These are phyloP conservation scores for Oikopleura vanhoeffeni DNA, from an alignment of 23 tunicate species.

Conservation along the genomic window DNA sequence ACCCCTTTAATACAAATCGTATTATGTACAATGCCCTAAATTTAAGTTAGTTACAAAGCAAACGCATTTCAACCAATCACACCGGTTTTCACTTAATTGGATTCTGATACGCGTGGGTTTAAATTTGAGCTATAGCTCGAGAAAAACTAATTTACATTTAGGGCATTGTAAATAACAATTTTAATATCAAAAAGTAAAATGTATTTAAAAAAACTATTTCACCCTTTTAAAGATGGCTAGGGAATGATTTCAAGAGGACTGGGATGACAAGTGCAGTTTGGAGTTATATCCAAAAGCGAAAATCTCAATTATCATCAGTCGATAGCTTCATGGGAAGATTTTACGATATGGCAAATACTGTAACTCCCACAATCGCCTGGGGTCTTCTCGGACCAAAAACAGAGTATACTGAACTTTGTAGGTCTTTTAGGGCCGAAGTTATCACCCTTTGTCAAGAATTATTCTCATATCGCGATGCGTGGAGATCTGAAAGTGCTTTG, in stretches of 20 bases:
- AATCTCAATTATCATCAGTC: background rate
- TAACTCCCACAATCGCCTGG: background rate
- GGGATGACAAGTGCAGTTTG: background rate
- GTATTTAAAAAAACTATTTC: too few relatives aligned
- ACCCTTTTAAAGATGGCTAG: background rate
- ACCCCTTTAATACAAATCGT: too few relatives aligned
- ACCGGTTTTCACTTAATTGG: too few relatives aligned
- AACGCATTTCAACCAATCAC: too few relatives aligned
- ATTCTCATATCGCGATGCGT: background rate
- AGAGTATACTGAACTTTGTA: background rate
- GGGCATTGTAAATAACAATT: too few relatives aligned
- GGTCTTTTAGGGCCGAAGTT: background rate
- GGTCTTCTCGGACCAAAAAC: background rate
- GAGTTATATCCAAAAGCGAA: background rate
- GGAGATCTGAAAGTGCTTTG: background rate
- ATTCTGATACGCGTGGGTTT: too few relatives aligned
- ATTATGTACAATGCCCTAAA: too few relatives aligned
- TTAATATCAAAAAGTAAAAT: too few relatives aligned
- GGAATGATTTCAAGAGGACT: constrained; percentile 11
- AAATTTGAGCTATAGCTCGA: too few relatives aligned
- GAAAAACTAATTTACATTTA: too few relatives aligned
- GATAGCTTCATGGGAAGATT: background rate
- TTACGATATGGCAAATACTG: background rate
- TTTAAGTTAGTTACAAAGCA: too few relatives aligned
- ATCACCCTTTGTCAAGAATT: background rate